These are phyloP conservation scores for Procapra przewalskii DNA, from an alignment of 2,113 vertebrate genomes.

Conservation along the genomic window DNA sequence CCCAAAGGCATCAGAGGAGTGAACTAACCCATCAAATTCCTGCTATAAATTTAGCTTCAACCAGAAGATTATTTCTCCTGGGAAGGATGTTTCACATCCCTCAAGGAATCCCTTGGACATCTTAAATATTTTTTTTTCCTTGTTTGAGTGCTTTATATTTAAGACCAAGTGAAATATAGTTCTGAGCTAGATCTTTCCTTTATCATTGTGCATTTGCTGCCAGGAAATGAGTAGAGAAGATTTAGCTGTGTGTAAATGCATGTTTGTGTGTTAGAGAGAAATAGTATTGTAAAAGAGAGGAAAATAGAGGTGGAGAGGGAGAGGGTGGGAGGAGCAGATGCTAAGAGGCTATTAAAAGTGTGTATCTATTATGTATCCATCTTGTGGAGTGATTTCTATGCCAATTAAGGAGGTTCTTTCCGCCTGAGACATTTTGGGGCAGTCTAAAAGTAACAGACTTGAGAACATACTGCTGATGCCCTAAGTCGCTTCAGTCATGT, in stretches of 20 bases:
- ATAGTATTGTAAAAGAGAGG: not conserved
- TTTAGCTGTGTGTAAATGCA: not conserved
- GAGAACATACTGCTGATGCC: not conserved
- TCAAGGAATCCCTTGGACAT: not conserved
- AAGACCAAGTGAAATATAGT: not conserved
- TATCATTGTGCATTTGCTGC: not conserved
- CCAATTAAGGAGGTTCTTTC: not conserved
- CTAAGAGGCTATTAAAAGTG: not conserved
- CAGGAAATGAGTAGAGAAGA: not conserved
- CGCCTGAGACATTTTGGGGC: not conserved
- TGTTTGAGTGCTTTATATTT: constrained; percentile 45
- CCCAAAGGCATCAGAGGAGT: not conserved
- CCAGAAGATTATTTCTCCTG: constrained; percentile 34
- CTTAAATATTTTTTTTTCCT: not conserved
- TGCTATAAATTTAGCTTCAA: constrained; percentile 18
- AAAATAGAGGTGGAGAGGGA: too few relatives aligned
- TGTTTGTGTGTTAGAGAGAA: not conserved
- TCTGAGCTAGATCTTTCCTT: constrained; percentile 21
- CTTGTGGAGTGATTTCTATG: not conserved
- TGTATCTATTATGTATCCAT: not conserved
- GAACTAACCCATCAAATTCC: constrained; percentile 21
- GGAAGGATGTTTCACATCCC: not conserved
- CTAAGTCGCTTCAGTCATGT: too few relatives aligned
- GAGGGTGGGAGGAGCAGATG: rapidly evolving
- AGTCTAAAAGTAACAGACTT: not conserved